Conservation (phyloP, 2,888 invertebrate species). For the Neoaliturus tenellus region DNA sequence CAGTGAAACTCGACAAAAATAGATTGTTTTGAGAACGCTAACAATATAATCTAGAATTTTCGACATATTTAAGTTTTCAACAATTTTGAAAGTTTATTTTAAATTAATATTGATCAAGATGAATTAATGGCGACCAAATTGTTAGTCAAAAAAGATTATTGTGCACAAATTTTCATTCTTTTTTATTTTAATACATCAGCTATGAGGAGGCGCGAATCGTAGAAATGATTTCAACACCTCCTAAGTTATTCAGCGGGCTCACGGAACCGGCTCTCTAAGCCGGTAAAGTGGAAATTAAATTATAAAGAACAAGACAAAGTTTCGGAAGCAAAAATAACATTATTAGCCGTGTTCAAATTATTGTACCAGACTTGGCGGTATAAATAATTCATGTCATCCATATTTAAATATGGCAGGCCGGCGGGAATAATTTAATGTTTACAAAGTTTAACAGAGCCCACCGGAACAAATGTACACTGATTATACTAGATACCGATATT, state of each 20-base stretch:
- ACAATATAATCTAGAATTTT: too few species aligned
- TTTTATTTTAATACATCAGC: too few species aligned
- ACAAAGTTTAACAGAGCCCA: neutral
- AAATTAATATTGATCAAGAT: too few species aligned
- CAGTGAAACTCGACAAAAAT: too few species aligned
- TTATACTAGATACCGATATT: too few species aligned
- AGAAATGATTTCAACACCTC: neutral
- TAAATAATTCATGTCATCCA: conserved; percentile 14
- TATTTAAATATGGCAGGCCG: neutral
- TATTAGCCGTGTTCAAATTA: neutral
- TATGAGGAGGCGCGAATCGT: too few species aligned
- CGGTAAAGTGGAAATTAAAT: conserved; percentile 4
- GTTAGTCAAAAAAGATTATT: too few species aligned
- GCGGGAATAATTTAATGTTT: neutral
- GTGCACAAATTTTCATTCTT: too few species aligned
- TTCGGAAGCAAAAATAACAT: neutral
- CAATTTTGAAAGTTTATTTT: too few species aligned
- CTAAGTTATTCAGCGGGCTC: neutral
- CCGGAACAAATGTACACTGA: neutral
- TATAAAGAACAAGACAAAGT: neutral
- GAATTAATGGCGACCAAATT: too few species aligned
- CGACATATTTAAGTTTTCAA: too few species aligned
- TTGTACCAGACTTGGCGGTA: neutral
- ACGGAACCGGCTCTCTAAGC: neutral
- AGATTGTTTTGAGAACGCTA: too few species aligned